Base-by-base conservation (phyloP, 2,888 invertebrate genomes). In the Aleiodes leptofemur region DNA sequence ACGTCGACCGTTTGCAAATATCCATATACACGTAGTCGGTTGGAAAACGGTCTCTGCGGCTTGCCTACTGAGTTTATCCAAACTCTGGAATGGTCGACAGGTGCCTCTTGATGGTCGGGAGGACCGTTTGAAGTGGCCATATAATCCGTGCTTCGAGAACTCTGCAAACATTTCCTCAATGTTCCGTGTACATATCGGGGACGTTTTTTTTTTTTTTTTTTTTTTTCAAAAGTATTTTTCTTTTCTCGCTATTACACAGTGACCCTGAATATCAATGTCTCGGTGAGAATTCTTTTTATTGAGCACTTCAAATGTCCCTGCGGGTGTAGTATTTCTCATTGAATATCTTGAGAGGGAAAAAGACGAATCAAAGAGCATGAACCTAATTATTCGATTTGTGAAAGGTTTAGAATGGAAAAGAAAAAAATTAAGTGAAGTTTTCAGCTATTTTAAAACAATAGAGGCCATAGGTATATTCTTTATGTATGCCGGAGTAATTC, bases 51-150 rank as follows among this genome's bases (percentile, higher is more conserved):
- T 68, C 51, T 51, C 59, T 71, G 72, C 53, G 69, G 79, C 66
- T 79, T 77, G 76, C 76, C 76, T 77, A 76, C 77, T 57, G 72
- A 79, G 75, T 77, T 78, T 79, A 78, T 81, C 72, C 77, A 78
- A 77, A 79, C 78, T 71, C 23, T 29, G 57, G 71, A 77, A 73
- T 56, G 76, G 72, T 74, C 73, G 80, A 78, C 81, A 80, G 81
- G 81, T 81, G 80, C 76, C 76, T 79, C 76, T 71, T 73, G 64
- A 77, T 56, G 76, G 73, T 72, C 68, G 68, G 71, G 68, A 76
- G 77, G 69, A 81, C 80, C 81, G 59, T 81, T 81, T 78, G 80
- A 81, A 81, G 79, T 79, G 79, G 78, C 70, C 70, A 78, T 79
- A 77, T 79, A 79, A 80, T 81, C 78, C 71, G 72, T 72, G 64